These are phyloP conservation scores for Dicycla oo DNA, from an alignment of 2,888 invertebrate species.

Conservation along the genomic window DNA sequence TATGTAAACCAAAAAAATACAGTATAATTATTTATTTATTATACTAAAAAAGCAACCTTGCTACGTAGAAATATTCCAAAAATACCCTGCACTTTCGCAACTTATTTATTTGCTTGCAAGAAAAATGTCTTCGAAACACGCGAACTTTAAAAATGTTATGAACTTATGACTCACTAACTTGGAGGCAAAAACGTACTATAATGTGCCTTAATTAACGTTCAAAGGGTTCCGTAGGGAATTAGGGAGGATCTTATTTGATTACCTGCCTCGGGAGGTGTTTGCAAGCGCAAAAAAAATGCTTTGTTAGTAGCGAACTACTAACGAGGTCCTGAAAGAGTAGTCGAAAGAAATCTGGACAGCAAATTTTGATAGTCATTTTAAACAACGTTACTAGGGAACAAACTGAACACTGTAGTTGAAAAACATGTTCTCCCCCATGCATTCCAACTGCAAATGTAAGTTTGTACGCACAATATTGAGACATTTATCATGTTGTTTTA, in stretches of 20 bases:
- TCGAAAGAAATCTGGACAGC: background rate
- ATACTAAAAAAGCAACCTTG: slow-evolving; percentile 6
- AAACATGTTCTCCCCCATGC: no score
- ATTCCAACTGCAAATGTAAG: no score
- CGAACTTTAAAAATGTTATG: slow-evolving; percentile 55
- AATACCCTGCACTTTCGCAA: slow-evolving; percentile 39
- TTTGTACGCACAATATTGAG: no score
- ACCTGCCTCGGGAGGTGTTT: slow-evolving; percentile 58
- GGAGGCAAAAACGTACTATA: slow-evolving; percentile 48
- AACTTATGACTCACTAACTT: slow-evolving; percentile 52
- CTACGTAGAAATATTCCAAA: slow-evolving; percentile 28
- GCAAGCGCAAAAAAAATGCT: slow-evolving; percentile 36
- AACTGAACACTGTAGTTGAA: no score
- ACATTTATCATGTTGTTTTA: no score
- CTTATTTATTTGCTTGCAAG: slow-evolving; percentile 36
- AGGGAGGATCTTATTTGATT: slow-evolving; percentile 58
- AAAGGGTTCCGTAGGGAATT: slow-evolving; percentile 50
- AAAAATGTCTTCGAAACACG: slow-evolving; percentile 51
- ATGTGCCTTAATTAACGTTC: slow-evolving; percentile 49
- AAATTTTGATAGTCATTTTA: background rate
- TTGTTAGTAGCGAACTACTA: slow-evolving; percentile 56
- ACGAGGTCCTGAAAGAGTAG: slow-evolving; percentile 54
- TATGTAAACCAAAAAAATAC: background rate
- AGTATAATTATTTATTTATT: background rate
- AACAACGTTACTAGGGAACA: background rate